Percentiles rank a stretch among this genome's conserved stretches.
Conservation (phyloP, 2,888 invertebrate genomes). For the Oligia fasciuncula region DNA sequence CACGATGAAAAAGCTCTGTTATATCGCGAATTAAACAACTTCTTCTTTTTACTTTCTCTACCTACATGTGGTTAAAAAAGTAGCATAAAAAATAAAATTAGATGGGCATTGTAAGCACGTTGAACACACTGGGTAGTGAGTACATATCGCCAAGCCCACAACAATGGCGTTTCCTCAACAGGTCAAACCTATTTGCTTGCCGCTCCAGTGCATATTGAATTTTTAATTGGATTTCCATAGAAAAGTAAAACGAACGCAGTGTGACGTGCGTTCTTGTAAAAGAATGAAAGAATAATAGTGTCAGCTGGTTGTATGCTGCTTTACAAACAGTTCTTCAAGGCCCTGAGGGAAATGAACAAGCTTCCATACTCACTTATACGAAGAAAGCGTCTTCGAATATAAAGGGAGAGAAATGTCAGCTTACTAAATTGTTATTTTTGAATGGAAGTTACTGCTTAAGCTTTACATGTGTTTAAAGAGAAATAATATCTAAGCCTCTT, state of each 20-base stretch:
- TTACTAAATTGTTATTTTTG: background rate
- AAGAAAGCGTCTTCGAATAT: constrained; percentile 7
- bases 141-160: constrained; percentile 30
- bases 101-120: constrained; percentile 42
- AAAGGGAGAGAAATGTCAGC: constrained; percentile 1
- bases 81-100: constrained; percentile 35
- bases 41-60: constrained; percentile 1
- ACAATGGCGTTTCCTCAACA: constrained; percentile 61
- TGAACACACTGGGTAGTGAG: constrained; percentile 10
- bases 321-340: constrained; percentile 29
- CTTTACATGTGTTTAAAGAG: background rate
- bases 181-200: constrained; percentile 57
- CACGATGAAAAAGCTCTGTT: background rate
- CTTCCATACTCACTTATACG: constrained; percentile 6
- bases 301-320: constrained; percentile 34
- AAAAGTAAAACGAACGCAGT: constrained; percentile 50
- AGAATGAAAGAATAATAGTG: constrained; percentile 46
- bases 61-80: background rate
- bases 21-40: background rate
- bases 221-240: constrained; percentile 61
- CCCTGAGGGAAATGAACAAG: constrained; percentile 48
- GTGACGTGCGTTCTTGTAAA: constrained; percentile 32
- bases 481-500: background rate
- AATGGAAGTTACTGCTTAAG: background rate
- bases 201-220: constrained; percentile 56